These are phyloP conservation scores for Teleogryllus oceanicus DNA, from an alignment of 2,888 invertebrate genomes.

Conservation along the genomic window DNA sequence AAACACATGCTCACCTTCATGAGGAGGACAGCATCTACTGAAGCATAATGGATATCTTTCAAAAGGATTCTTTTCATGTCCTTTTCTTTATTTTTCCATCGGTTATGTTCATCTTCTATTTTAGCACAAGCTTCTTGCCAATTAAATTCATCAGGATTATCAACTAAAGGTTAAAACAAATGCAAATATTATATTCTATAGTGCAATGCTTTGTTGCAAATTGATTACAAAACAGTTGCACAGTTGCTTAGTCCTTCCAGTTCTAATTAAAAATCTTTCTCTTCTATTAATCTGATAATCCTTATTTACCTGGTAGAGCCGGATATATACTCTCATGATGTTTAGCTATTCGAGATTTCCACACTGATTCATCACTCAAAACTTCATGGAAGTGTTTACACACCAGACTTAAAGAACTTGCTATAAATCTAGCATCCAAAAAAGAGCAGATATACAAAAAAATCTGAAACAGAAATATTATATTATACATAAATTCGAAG, in stretches of 20 bases:
- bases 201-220: too few species aligned
- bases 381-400: slow-evolving; percentile 57
- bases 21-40: slow-evolving; percentile 57
- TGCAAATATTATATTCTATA: neutral
- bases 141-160: slow-evolving; percentile 29
- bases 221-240: too few species aligned
- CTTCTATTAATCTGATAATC: neutral
- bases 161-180: slow-evolving; percentile 19
- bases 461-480: slow-evolving; percentile 42
- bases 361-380: slow-evolving; percentile 54
- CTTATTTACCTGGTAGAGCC: slow-evolving; percentile 32
- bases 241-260: too few species aligned
- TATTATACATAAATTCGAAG: neutral
- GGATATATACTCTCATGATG: slow-evolving; percentile 28
- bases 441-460: slow-evolving; percentile 60
- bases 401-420: slow-evolving; percentile 53
- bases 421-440: slow-evolving; percentile 56
- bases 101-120: slow-evolving; percentile 56
- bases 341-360: slow-evolving; percentile 48
- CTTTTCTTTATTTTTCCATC: slow-evolving; percentile 39
- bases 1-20: slow-evolving; percentile 51
- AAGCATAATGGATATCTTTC: slow-evolving; percentile 56
- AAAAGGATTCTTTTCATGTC: slow-evolving; percentile 25
- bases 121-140: slow-evolving; percentile 54
- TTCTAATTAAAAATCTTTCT: too few species aligned